Evolutionary conservation across 2,888 invertebrate genomes (phyloP).

Genomic region (Epistrophe grossulariae): DNA sequence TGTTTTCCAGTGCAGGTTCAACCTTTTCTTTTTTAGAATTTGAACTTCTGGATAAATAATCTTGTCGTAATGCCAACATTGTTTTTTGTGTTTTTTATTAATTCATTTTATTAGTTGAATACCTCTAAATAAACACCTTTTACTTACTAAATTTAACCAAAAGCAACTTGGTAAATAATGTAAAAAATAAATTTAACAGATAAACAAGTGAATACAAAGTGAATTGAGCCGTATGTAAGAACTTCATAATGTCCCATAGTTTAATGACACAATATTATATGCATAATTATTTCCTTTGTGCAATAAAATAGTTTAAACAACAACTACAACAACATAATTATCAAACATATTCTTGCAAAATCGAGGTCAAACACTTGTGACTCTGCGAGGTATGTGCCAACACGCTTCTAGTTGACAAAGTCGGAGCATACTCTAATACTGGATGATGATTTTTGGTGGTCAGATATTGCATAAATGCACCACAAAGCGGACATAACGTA

Average conservation of each 20-base stretch:
- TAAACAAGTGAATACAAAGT: no score
- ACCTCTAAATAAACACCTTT: no score
- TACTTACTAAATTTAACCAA: no score
- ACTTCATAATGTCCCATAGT: neutral
- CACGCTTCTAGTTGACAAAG: constrained; percentile 31
- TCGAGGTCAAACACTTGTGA: constrained; percentile 84
- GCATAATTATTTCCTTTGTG: constrained; percentile 1
- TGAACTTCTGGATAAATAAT: no score
- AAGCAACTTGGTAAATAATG: no score
- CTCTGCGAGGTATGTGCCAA: constrained; percentile 89
- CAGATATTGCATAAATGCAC: constrained; percentile 67
- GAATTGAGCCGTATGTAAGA: neutral
- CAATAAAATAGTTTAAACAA: neutral
- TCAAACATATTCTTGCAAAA: constrained; percentile 59
- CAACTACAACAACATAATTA: constrained; percentile 8
- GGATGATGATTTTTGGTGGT: constrained; percentile 53
- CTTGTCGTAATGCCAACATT: no score
- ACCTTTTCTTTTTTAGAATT: no score
- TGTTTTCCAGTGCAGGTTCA: no score
- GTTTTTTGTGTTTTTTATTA: no score
- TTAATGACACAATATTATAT: neutral
- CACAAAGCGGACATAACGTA: constrained; percentile 44
- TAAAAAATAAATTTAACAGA: no score
- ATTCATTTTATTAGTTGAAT: no score
- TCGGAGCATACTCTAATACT: neutral